A percentile compares a stretch with the other conserved stretches of the same genome.
Conservation (phyloP, 2,797 vertebrate species). For the Danio albolineatus region DNA sequence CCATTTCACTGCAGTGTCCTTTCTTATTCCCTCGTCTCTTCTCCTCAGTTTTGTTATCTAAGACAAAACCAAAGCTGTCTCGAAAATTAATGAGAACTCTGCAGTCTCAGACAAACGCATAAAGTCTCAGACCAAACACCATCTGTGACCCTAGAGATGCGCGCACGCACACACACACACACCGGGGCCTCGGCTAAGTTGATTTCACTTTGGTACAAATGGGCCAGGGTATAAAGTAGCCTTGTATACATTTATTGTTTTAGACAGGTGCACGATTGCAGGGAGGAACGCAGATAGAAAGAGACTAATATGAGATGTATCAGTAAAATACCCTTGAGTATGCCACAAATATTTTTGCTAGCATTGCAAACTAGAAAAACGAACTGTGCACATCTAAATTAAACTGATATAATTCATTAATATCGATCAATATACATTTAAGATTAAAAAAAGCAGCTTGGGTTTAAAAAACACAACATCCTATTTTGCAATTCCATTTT, state of each 20-base stretch:
- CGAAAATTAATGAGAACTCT: slow-evolving; percentile 74
- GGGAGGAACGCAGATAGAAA: slow-evolving; percentile 70
- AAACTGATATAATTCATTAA: background rate
- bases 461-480: background rate
- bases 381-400: background rate
- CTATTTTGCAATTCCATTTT: background rate
- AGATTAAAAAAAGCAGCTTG: background rate
- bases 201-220: slow-evolving; percentile 72
- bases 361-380: background rate
- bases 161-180: background rate
- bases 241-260: slow-evolving; percentile 77
- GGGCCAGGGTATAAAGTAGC: slow-evolving; percentile 73
- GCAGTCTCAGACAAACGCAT: slow-evolving; percentile 52
- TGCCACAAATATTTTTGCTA: background rate
- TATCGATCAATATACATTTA: slow-evolving; percentile 3
- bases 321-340: slow-evolving; percentile 43
- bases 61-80: slow-evolving; percentile 64
- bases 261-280: slow-evolving; percentile 72
- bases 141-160: slow-evolving; percentile 56
- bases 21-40: slow-evolving; percentile 37
- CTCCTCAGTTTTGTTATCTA: slow-evolving; percentile 33
- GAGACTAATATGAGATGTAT: slow-evolving; percentile 73
- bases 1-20: slow-evolving; percentile 59
- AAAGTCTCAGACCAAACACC: slow-evolving; percentile 64
- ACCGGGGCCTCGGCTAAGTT: slow-evolving; percentile 52